phyloP scores from a whole-genome alignment of 2,797 vertebrate species.

The Poeciliopsis presidionis region DNA sequence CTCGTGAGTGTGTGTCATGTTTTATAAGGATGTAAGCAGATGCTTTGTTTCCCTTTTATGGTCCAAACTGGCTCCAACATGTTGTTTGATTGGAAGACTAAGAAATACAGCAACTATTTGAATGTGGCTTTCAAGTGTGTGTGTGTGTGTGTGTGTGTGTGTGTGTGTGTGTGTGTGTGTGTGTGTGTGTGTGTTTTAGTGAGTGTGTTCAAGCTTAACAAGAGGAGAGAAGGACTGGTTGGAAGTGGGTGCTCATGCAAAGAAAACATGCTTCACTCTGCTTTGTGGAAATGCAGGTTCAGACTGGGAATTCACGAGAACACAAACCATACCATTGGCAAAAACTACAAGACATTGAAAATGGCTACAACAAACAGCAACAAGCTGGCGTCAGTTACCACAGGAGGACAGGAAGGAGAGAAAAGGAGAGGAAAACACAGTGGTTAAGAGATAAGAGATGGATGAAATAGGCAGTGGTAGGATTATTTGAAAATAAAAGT shows the following conservation, averaged over 20 bases:
- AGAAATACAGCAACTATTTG: conserved; percentile 43
- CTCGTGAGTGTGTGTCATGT: conserved; percentile 41
- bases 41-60: conserved; percentile 57
- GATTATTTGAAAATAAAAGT: conserved; percentile 52
- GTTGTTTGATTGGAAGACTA: conserved; percentile 46
- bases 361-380: conserved; percentile 83
- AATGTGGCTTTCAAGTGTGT: conserved; percentile 47
- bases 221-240: not conserved
- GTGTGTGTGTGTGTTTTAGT: conserved; percentile 34
- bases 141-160: conserved; percentile 37
- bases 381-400: conserved; percentile 81
- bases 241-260: conserved; percentile 23
- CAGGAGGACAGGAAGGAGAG: conserved; percentile 45
- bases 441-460: conserved; percentile 61
- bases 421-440: conserved; percentile 41
- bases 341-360: conserved; percentile 70
- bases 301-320: conserved; percentile 69
- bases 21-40: conserved; percentile 25
- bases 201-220: conserved; percentile 45
- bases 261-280: conserved; percentile 56
- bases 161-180: conserved; percentile 30
- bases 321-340: conserved; percentile 67
- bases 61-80: conserved; percentile 61
- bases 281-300: conserved; percentile 46
- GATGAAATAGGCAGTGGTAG: conserved; percentile 70